Evolutionary conservation across 1,140 invertebrate species (phyloP), one percentile per base, ranked within the genome.

Genomic region (Gerris buenoi): DNA sequence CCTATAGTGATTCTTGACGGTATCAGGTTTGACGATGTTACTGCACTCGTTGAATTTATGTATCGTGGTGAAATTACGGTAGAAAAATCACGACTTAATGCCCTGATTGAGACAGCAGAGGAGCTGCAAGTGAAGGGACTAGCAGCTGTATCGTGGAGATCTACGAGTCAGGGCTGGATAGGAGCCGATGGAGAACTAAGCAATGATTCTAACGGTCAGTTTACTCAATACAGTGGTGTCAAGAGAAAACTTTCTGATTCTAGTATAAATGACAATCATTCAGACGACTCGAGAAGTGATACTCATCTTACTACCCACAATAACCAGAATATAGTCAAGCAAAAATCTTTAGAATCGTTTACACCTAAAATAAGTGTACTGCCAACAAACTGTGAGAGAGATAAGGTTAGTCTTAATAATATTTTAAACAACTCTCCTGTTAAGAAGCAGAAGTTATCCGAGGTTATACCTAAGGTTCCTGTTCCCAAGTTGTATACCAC

Each of bases 1-100:
- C 78, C 78, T 1, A 77, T 79, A 63, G 74, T 79, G 14, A 75
- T 79, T 28, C 71, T 79, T 23, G 75, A 76, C 62, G 77, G 79
- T 68, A 74, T 78, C 71, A 71, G 71, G n/a, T 75, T 75, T 63
- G 81, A 87, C 80, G 88, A 91, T 71, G 85, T 91, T 73, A 88
- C 89, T 72, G 87, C 88, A 0, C 76, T 91, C 13, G 88, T 91
- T n/a, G 88, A 91, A 73, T 91, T 91, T 72, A 91, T 91, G 88
- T 91, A 91, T 77, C 88, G 88, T 72, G 89, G 89, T 2, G 88
- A 91, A 76, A 88, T 90, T 56, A 91, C 89, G 73, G 88, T 91
- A 10, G 86, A 87, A 33, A 87, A 91, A 72, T 88, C 90, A 59
- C 86, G 90, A 67, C 76, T 92, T 14, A 84, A 86, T 59, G 86